Evolutionary conservation across 2,113 vertebrate genomes (phyloP).

Genomic region (Boulengerochromis microlepis): DNA sequence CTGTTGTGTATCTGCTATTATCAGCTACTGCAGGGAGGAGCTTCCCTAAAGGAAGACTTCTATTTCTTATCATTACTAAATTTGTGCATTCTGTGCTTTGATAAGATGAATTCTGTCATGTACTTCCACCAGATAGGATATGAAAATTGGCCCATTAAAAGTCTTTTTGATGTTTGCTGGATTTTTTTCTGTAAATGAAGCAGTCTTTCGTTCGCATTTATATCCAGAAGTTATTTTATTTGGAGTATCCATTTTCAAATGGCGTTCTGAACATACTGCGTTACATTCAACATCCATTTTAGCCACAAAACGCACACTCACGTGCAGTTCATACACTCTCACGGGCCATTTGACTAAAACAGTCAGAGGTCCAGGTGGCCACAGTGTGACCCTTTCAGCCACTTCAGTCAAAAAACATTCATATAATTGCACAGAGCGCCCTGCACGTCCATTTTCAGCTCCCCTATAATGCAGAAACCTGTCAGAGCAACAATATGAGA

Average conservation of each 20-base stretch:
- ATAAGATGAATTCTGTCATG: background rate
- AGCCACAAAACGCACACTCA: background rate
- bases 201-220: background rate
- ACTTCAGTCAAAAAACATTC: background rate
- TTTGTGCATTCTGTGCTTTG: background rate
- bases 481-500: background rate
- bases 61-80: background rate
- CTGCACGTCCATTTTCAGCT: background rate
- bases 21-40: background rate
- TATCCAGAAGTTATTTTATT: background rate
- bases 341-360: background rate
- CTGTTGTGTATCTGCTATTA: background rate
- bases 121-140: background rate
- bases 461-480: background rate
- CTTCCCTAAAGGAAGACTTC: background rate
- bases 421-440: background rate
- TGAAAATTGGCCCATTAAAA: background rate
- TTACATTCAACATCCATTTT: background rate
- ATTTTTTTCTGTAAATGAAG: accelerated
- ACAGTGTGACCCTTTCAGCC: background rate
- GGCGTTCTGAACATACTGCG: background rate
- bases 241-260: background rate
- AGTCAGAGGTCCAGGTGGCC: background rate
- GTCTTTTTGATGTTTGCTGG: background rate
- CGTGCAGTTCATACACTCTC: background rate